Evolutionary conservation across 2,797 vertebrate genomes (phyloP), one percentile per base, ranked within the genome.

Genomic region (Schizopygopsis malacanthus): DNA sequence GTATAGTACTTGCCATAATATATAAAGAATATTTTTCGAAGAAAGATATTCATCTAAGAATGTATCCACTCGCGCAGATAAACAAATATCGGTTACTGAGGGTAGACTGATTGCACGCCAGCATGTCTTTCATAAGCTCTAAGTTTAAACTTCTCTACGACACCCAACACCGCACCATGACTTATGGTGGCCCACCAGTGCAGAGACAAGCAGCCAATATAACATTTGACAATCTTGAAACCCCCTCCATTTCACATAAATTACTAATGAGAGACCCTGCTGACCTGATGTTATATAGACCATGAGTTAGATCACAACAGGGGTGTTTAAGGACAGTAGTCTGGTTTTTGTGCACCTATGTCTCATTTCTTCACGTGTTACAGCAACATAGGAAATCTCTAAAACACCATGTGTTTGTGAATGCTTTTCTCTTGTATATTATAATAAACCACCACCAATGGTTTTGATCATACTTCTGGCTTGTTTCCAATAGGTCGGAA

Each of bases 401-500:
- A 67, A 15, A 50, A 0, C 28, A 1, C 54, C 16, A 67, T n/a
- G 28, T 39, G 20, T 13, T 54, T 28, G 56, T 37, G 39, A 33
- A 18, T 43, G 4, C 9, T 4, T 61, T n/a, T 52, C 56, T 71
- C n/a, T 72, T 41, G 22, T 11, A 25, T 76, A 81, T 79, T 41
- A 70, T 4, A 28, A 75, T 65, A 16, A 65, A 65, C 56, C 59
- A 85, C 2, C 84, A 85, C 2, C 84, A 39, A n/a, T 63, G 6
- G 13, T 81, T 67, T 41, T 72, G 16, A 9, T 73, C 33, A 41
- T 54, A 75, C 28, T 85, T 78, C 15, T 33, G 77, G 0, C 63
- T 80, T 78, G 83, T 85, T 47, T 69, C 28, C 61, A 85, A 87
- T 90, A 98, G 97, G 92, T 90, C 90, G 95, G 47, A 97, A 95